These are phyloP conservation scores for Microcebus lehilahytsara DNA, from an alignment of 2,113 vertebrate species.

Conservation along the genomic window DNA sequence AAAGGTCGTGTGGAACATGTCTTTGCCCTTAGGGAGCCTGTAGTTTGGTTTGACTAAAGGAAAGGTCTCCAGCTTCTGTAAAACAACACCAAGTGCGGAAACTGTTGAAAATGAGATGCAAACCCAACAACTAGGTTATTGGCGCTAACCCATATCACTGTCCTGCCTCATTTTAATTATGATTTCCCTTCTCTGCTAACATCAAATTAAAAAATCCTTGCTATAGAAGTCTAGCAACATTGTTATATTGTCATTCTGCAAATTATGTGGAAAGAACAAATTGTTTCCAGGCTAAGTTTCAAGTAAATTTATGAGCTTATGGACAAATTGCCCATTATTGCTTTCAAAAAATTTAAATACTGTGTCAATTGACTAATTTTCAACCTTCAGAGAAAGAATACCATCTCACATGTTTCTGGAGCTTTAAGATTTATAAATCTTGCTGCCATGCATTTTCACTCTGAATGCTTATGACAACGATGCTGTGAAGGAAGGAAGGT, in stretches of 20 bases:
- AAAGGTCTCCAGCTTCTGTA: not conserved
- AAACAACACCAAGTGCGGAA: not conserved
- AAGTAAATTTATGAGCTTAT: constrained; percentile 71
- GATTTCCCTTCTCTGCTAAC: constrained; percentile 49
- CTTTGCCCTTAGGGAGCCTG: not conserved
- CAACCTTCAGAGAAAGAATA: constrained; percentile 43
- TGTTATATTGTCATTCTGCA: constrained; percentile 65
- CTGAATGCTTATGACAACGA: not conserved
- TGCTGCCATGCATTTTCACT: not conserved
- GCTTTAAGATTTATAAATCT: constrained; percentile 42
- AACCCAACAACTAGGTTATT: not conserved
- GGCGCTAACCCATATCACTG: not conserved
- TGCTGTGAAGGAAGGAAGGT: not conserved
- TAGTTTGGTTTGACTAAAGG: not conserved
- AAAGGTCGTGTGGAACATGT: not conserved
- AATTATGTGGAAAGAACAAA: constrained; percentile 68
- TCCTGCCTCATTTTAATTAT: constrained; percentile 58
- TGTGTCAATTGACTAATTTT: constrained; percentile 63
- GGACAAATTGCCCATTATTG: constrained; percentile 69
- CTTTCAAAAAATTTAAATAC: constrained; percentile 66
- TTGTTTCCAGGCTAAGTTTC: constrained; percentile 68
- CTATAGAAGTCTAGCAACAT: constrained; percentile 44
- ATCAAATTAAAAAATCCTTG: constrained; percentile 63
- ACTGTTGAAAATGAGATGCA: not conserved
- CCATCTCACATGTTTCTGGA: constrained; percentile 16